phyloP scores from a whole-genome alignment of 2,888 invertebrate species.

The Didymodactylos carnosus region DNA sequence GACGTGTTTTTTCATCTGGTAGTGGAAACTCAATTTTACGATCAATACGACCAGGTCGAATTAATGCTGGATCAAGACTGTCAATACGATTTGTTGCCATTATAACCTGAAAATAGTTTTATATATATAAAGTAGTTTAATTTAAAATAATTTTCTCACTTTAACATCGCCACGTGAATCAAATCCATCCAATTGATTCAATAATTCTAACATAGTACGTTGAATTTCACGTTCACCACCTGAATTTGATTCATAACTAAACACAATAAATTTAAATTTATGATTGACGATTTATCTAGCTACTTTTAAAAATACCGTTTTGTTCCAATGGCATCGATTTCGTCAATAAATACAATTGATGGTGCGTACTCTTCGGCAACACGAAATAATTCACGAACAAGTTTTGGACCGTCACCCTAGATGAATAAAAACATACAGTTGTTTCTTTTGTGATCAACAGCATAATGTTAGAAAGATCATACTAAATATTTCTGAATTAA shows the following conservation, averaged over 20 bases:
- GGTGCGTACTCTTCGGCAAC: constrained; percentile 99
- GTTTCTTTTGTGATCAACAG: too few relatives aligned
- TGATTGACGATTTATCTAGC: too few relatives aligned
- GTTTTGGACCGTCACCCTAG: constrained; percentile 82
- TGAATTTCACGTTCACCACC: constrained; percentile 98
- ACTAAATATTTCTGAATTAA: constrained; percentile 82
- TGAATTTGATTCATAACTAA: constrained; percentile 77
- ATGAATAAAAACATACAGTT: neutral
- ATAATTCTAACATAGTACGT: constrained; percentile 90
- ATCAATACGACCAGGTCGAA: constrained; percentile 93
- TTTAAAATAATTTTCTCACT: constrained; percentile 37
- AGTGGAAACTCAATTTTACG: constrained; percentile 96
- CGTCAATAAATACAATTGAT: constrained; percentile 97
- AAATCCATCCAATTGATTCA: constrained; percentile 97
- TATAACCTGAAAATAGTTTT: constrained; percentile 17
- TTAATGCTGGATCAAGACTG: constrained; percentile 88
- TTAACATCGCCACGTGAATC: constrained; percentile 89
- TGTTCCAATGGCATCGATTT: constrained; percentile 98
- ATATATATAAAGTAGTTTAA: neutral
- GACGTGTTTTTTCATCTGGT: constrained; percentile 80
- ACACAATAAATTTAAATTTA: neutral
- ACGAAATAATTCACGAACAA: constrained; percentile 85
- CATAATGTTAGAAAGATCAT: too few relatives aligned
- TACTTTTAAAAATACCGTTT: too few relatives aligned
- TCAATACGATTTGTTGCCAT: constrained; percentile 57